phyloP scores from a whole-genome alignment of 2,113 vertebrate genomes.

The Odobenus rosmarus region DNA sequence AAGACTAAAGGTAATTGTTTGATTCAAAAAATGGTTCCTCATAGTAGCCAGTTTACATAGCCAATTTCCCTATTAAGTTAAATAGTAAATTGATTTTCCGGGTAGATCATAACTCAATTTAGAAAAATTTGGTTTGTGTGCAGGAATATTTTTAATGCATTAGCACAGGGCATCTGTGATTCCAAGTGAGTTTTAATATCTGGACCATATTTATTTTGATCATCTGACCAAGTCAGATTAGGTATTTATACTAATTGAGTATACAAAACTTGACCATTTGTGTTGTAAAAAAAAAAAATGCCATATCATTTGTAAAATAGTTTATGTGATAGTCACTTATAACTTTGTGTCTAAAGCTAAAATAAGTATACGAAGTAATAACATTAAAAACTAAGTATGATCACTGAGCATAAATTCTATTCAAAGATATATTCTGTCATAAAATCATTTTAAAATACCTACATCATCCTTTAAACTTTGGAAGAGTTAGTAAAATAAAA shows the following conservation, averaged over 20 bases:
- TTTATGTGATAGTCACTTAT: neutral
- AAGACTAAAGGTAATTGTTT: neutral
- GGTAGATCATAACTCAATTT: neutral
- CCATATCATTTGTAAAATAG: neutral
- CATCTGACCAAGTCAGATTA: neutral
- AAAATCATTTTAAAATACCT: neutral
- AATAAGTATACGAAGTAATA: constrained; percentile 12
- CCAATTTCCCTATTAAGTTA: neutral
- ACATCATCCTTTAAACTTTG: neutral
- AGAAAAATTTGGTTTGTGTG: neutral
- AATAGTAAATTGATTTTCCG: neutral
- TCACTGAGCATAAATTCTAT: constrained; percentile 1
- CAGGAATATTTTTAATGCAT: neutral
- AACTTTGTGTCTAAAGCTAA: neutral
- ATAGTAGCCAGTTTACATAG: neutral
- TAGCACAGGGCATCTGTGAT: neutral
- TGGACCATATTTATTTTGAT: constrained; percentile 35
- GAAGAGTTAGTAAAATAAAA: constrained; percentile 21
- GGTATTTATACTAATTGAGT: neutral
- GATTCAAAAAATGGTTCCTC: neutral
- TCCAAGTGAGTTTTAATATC: constrained; percentile 40
- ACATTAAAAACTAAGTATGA: constrained; percentile 21
- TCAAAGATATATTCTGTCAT: neutral
- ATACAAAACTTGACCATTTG: neutral
- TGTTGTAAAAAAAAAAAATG: neutral